These are phyloP conservation scores for Pangasius sanitwongsei DNA, from an alignment of 2,797 vertebrate species.

Conservation along the genomic window DNA sequence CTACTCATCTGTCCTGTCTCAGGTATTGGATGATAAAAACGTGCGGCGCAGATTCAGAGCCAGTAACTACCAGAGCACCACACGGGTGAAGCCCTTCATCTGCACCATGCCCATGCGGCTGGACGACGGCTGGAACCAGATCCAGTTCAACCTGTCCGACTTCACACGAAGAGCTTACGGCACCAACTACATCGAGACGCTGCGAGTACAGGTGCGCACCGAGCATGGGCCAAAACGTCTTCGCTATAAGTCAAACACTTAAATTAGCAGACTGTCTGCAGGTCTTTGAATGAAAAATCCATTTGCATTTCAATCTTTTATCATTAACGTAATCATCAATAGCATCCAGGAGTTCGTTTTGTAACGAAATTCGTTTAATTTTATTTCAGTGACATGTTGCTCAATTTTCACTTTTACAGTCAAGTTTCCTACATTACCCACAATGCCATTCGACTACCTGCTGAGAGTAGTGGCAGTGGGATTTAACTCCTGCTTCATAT, in stretches of 20 bases:
- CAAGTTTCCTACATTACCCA: neutral
- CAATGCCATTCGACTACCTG: neutral
- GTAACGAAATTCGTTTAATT: neutral
- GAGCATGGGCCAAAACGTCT: neutral
- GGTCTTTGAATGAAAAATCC: neutral
- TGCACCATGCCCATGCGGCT: conserved; percentile 98
- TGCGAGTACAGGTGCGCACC: conserved; percentile 87
- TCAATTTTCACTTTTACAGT: neutral
- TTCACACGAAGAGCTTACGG: conserved; percentile 94
- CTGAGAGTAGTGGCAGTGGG: neutral
- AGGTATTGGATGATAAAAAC: conserved; percentile 97
- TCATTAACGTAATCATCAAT: neutral
- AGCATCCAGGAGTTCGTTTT: neutral
- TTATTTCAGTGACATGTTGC: neutral
- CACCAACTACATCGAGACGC: conserved; percentile 95
- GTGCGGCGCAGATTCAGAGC: conserved; percentile 91
- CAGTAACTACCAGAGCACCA: conserved; percentile 96
- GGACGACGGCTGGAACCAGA: conserved; percentile 98
- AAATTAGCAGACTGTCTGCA: neutral
- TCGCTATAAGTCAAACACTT: neutral
- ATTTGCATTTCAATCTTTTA: neutral
- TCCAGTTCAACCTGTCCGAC: conserved; percentile 95
- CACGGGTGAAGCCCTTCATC: conserved; percentile 94
- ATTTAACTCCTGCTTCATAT: neutral
- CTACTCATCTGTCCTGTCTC: neutral